Evolutionary conservation across 2,888 invertebrate genomes (phyloP).

Genomic region (Tricholauxania praeusta): DNA sequence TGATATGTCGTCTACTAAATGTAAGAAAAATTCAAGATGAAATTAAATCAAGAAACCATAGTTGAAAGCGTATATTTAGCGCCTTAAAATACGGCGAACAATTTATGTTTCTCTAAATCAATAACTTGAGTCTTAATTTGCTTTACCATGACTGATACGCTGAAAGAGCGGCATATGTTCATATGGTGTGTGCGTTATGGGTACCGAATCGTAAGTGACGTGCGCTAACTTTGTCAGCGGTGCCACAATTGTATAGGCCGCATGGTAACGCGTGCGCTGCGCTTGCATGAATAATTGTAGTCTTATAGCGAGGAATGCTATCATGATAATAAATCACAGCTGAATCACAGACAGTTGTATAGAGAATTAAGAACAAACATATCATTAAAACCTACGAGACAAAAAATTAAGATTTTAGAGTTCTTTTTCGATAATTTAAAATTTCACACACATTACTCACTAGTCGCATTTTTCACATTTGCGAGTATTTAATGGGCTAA

Average conservation of each 20-base stretch:
- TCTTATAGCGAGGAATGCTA: constrained; percentile 20
- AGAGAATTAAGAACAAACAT: constrained; percentile 16
- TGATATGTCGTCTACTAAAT: too few species aligned
- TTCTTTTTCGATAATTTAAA: too few species aligned
- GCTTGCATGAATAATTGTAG: neutral
- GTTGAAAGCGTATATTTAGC: too few species aligned
- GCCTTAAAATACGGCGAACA: too few species aligned
- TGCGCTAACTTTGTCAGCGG: constrained; percentile 58
- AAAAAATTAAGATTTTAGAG: too few species aligned
- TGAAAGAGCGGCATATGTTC: constrained; percentile 60
- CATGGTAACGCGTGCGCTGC: constrained; percentile 40
- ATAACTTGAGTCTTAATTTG: neutral
- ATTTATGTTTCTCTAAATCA: too few species aligned
- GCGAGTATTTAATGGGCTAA: neutral
- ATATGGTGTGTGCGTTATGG: constrained; percentile 54
- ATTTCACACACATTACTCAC: too few species aligned
- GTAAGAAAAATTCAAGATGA: too few species aligned
- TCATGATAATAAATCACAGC: constrained; percentile 46
- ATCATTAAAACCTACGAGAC: too few species aligned
- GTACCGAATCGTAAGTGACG: constrained; percentile 58
- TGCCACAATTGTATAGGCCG: constrained; percentile 57
- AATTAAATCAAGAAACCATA: too few species aligned
- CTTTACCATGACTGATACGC: constrained; percentile 54
- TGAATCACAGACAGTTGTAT: neutral
- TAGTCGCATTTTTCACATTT: too few species aligned